Evolutionary conservation across 1,140 invertebrate genomes (phyloP), one percentile per base, ranked within the genome.

Genomic region (Pseudomyrmex sp.): DNA sequence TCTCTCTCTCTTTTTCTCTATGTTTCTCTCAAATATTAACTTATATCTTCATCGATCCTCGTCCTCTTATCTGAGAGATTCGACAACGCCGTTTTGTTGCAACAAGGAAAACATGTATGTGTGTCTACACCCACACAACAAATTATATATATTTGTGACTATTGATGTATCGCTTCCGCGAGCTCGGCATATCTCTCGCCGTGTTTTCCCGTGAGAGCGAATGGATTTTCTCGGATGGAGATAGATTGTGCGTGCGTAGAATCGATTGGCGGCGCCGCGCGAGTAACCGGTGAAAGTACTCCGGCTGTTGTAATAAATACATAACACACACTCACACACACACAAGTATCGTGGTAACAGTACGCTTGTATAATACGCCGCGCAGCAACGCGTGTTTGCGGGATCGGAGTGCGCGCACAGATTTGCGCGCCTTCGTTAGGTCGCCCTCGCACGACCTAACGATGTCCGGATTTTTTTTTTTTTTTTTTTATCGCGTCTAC

Each of bases 171-270:
- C 26, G 20, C 23, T 15, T 35, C 10, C 15, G 20, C 35, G 4
- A 2, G 44, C 35, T n/a, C 23, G 59, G 59, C 46, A 52, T 2
- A 10, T n/a, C 50, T 70, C n/a, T 35, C 50, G 68, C 26, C 68
- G 23, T 20, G 63, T 69, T 48, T 66, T 79, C 66, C 59, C 65
- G 20, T n/a, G 65, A 58, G 75, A 79, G 65, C 35, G 52, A 61
- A 66, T 56, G 76, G 66, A 80, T 80, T 80, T 72, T 70, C 76
- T 72, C 18, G 35, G 46, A 80, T 72, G 54, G 44, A 50, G 66
- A 80, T 72, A 50, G 66, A 72, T 50, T 15, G 54, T 44, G 12
- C 35, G 26, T 2, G 65, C 46, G 54, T 46, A 35, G 44, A 8
- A 58, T 76, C 65, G 54, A 65, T 26, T 23, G 8, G 46, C 74